Conservation (phyloP, 2,113 vertebrate species). For the Noturus placidus region DNA sequence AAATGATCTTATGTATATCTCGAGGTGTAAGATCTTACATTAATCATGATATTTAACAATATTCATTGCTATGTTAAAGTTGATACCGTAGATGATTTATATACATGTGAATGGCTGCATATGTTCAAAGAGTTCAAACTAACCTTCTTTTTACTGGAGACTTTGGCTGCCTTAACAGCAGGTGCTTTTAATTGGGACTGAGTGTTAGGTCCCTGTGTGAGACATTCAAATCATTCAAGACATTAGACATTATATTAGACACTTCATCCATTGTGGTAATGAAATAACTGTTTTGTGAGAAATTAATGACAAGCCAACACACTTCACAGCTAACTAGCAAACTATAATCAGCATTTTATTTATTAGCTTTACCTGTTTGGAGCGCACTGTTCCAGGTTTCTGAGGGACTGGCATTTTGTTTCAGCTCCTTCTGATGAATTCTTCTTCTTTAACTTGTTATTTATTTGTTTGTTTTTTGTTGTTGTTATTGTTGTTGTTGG, state of each 20-base stretch:
- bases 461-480: background rate
- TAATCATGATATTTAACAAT: no score
- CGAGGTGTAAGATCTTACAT: no score
- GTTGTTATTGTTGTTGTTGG: background rate
- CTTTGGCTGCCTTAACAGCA: constrained; percentile 62
- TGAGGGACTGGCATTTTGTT: constrained; percentile 51
- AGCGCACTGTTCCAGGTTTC: constrained; percentile 46
- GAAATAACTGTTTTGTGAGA: background rate
- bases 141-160: constrained; percentile 66
- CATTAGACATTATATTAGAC: background rate
- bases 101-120: no score
- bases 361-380: constrained; percentile 53
- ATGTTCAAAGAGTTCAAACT: no score
- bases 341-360: background rate
- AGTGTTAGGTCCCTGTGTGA: constrained; percentile 52
- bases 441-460: background rate
- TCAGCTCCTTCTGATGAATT: background rate
- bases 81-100: no score
- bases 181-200: constrained; percentile 53
- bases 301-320: background rate
- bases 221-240: background rate
- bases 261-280: background rate
- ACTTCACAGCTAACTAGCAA: background rate
- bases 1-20: no score
- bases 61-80: no score